Evolutionary conservation across 2,113 vertebrate species (phyloP).

Genomic region (Turdus rufiventris): DNA sequence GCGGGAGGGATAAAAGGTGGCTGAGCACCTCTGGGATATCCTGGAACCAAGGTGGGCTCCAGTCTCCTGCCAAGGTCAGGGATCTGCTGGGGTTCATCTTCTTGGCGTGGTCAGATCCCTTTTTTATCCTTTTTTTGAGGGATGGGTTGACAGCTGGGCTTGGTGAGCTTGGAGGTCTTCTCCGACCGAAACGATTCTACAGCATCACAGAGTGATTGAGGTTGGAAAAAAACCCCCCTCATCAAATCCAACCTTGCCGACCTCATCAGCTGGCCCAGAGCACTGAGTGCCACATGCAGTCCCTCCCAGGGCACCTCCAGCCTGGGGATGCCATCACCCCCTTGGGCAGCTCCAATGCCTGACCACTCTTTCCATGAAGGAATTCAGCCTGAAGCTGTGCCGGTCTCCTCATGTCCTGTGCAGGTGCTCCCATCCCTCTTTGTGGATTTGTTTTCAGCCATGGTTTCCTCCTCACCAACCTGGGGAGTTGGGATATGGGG

Average conservation of each 20-base stretch:
- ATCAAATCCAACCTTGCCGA: background rate
- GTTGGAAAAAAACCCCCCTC: background rate
- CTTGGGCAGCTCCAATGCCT: background rate
- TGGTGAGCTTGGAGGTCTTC: background rate
- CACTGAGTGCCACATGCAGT: accelerated
- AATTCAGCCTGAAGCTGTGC: background rate
- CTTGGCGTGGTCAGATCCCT: accelerated
- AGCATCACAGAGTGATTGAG: accelerated
- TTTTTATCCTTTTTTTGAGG: background rate
- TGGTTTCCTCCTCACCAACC: slow-evolving; percentile 16
- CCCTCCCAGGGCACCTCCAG: background rate
- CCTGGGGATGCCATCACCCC: background rate
- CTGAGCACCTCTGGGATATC: background rate
- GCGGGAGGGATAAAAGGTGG: background rate
- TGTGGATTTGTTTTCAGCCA: background rate
- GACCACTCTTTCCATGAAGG: background rate
- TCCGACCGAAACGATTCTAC: accelerated
- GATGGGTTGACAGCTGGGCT: background rate
- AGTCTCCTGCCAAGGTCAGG: background rate
- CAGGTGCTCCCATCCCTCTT: background rate
- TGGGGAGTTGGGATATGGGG: background rate
- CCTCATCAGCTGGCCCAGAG: background rate
- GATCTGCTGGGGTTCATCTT: background rate
- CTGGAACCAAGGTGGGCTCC: background rate
- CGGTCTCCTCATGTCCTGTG: background rate